These are phyloP conservation scores for Cathartes aura DNA, from an alignment of 2,113 vertebrate species.

Conservation along the genomic window DNA sequence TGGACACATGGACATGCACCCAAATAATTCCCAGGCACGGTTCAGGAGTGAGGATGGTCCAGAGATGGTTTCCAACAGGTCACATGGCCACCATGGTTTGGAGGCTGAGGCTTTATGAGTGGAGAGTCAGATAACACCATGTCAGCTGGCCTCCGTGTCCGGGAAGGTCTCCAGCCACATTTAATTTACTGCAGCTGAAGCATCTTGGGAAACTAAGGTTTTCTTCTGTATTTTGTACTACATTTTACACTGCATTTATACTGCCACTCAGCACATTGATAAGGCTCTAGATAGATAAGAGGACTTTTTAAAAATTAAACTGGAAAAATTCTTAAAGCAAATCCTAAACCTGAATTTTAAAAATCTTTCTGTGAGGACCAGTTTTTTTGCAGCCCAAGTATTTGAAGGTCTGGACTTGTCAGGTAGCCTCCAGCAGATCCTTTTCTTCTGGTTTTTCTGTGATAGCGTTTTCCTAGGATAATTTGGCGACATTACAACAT, in stretches of 20 bases:
- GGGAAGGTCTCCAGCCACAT: not conserved
- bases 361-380: not conserved
- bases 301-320: not conserved
- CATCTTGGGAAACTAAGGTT: not conserved
- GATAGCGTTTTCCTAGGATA: not conserved
- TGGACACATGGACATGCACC: not conserved
- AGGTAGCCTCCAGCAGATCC: not conserved
- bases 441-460: not conserved
- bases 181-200: not conserved
- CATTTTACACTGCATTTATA: not conserved
- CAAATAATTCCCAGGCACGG: not conserved
- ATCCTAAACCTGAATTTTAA: not conserved
- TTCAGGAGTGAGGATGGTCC: not conserved
- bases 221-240: not conserved
- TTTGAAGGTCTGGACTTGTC: not conserved
- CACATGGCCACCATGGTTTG: not conserved
- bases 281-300: not conserved
- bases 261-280: not conserved
- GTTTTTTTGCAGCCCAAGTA: not conserved
- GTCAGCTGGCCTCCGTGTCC: not conserved
- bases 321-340: not conserved
- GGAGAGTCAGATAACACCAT: not conserved
- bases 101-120: not conserved
- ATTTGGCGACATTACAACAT: not conserved
- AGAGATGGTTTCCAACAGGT: not conserved